phyloP scores from a whole-genome alignment of 1,140 invertebrate species.

The Drosophila sp. region DNA sequence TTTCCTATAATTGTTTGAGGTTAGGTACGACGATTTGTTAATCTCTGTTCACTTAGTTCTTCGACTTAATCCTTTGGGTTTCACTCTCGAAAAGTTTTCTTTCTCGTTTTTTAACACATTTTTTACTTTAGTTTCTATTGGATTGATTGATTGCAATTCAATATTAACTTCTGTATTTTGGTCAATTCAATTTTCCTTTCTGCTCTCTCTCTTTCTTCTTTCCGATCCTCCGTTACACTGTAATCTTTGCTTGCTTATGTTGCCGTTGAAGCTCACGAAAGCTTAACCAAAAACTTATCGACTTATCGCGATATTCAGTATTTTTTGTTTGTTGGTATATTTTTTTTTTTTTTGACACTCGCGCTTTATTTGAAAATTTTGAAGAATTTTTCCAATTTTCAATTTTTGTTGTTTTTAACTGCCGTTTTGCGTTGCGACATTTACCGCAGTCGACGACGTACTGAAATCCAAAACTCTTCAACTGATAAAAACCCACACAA shows the following conservation, averaged over 20 bases:
- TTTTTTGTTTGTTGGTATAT: neutral
- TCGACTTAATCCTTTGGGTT: slow-evolving; percentile 5
- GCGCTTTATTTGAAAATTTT: slow-evolving; percentile 13
- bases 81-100: slow-evolving; percentile 16
- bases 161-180: slow-evolving; percentile 10
- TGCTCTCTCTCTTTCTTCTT: neutral
- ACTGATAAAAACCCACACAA: slow-evolving; percentile 68
- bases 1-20: slow-evolving; percentile 36
- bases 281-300: slow-evolving; percentile 4
- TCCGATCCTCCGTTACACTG: neutral
- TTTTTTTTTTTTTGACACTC: slow-evolving; percentile 10
- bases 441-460: slow-evolving; percentile 69
- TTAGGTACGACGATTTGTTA: slow-evolving; percentile 31
- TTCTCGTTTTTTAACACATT: slow-evolving; percentile 15
- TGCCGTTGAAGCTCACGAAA: slow-evolving; percentile 1
- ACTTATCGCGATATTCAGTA: slow-evolving; percentile 8
- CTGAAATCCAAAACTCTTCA: slow-evolving; percentile 52
- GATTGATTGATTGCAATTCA: neutral
- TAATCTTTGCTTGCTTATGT: neutral
- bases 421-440: slow-evolving; percentile 68
- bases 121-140: slow-evolving; percentile 21
- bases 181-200: neutral
- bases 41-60: slow-evolving; percentile 10
- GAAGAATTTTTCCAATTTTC: slow-evolving; percentile 21
- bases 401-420: slow-evolving; percentile 25